Percentiles rank a stretch among this genome's conserved stretches.
These are phyloP conservation scores for Cryptotermes secundus DNA, from an alignment of 1,140 invertebrate genomes.

Conservation along the genomic window DNA sequence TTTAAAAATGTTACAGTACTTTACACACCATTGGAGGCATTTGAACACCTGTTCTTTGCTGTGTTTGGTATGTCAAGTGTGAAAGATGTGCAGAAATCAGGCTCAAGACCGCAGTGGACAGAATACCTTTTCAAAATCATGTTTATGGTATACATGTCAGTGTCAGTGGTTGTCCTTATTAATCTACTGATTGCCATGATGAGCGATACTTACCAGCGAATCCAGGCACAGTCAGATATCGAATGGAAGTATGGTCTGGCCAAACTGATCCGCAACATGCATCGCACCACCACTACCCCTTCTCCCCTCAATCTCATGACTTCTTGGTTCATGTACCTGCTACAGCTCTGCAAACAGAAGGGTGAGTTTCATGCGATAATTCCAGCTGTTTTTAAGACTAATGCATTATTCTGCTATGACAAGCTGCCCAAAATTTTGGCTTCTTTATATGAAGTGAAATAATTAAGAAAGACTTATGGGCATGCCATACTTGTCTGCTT, in stretches of 20 bases:
- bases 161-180: constrained; percentile 95
- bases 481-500: too few relatives aligned
- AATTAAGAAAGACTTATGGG: too few relatives aligned
- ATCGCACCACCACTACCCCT: constrained; percentile 94
- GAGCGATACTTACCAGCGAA: constrained; percentile 98
- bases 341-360: constrained; percentile 75
- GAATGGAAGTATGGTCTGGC: constrained; percentile 99
- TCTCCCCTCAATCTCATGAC: constrained; percentile 95
- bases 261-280: constrained; percentile 98
- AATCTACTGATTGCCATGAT: constrained; percentile 99
- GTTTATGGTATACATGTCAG: constrained; percentile 96
- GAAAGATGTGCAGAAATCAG: constrained; percentile 72
- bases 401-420: too few relatives aligned
- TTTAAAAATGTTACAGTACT: constrained; percentile 61
- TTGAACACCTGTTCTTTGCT: constrained; percentile 97
- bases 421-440: too few relatives aligned
- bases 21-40: constrained; percentile 84
- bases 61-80: constrained; percentile 95
- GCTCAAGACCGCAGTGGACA: constrained; percentile 69
- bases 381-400: too few relatives aligned
- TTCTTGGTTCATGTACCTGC: constrained; percentile 84
- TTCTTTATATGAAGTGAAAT: too few relatives aligned
- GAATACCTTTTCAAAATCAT: constrained; percentile 78
- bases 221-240: constrained; percentile 99
- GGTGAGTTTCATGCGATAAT: constrained; percentile 46